A percentile compares a stretch with the other conserved stretches of the same genome.
Evolutionary conservation across 2,888 invertebrate species (phyloP).

Genomic region (Diarsia dahlii): DNA sequence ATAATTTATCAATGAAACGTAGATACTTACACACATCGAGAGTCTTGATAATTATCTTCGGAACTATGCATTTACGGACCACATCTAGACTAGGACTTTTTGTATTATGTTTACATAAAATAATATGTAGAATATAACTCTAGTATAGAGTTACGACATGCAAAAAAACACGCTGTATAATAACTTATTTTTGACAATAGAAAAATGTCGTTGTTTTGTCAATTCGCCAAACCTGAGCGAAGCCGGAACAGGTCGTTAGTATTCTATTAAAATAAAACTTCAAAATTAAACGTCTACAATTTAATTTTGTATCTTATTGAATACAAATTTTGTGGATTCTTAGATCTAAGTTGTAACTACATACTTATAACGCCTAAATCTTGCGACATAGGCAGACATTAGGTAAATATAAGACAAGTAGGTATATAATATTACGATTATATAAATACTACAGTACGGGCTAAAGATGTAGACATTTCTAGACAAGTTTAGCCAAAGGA

Average conservation of each 20-base stretch:
- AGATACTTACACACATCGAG: no score
- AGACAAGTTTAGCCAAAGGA: constrained; percentile 39
- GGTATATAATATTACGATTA: constrained; percentile 47
- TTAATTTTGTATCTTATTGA: constrained; percentile 75
- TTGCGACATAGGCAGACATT: constrained; percentile 20
- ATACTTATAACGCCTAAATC: constrained; percentile 43
- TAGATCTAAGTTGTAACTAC: constrained; percentile 54
- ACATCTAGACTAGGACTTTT: no score
- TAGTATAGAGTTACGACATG: no score
- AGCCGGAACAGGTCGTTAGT: neutral
- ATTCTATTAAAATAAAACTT: constrained; percentile 57
- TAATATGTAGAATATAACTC: no score
- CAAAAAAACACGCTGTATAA: no score
- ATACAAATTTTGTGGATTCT: constrained; percentile 79
- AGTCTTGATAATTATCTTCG: no score
- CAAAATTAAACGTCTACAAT: constrained; percentile 69
- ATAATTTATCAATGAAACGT: no score
- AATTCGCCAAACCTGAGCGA: neutral
- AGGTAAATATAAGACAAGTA: constrained; percentile 30
- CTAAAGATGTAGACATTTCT: constrained; percentile 35
- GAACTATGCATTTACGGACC: no score
- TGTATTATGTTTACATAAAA: no score
- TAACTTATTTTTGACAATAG: neutral
- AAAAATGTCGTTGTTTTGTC: neutral
- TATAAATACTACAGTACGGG: constrained; percentile 59